phyloP scores from a whole-genome alignment of 2,113 vertebrate genomes.

The Pantherophis guttatus region DNA sequence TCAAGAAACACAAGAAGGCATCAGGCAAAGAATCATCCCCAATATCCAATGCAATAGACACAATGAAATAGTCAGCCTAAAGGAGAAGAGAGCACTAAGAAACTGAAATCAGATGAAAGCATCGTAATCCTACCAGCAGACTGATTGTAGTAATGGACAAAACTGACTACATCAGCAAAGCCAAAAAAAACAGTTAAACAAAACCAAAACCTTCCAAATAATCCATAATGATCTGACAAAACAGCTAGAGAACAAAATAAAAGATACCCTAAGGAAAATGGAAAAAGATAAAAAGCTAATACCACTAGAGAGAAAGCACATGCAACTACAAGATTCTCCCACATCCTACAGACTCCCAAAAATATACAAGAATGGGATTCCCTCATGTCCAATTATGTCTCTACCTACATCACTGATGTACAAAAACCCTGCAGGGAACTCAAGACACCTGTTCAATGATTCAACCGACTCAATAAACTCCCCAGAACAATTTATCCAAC shows the following conservation, averaged over 20 bases:
- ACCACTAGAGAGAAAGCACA: not conserved
- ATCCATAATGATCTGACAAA: not conserved
- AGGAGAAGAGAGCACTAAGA: not conserved
- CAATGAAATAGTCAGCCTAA: not conserved
- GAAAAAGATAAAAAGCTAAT: not conserved
- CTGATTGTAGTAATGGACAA: not conserved
- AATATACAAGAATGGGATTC: no score
- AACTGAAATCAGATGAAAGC: not conserved
- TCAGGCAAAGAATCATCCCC: not conserved
- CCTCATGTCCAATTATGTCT: not conserved
- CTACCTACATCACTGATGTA: not conserved
- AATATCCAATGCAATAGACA: not conserved
- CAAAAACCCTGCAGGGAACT: not conserved
- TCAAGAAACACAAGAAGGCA: not conserved
- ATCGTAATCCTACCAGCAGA: not conserved
- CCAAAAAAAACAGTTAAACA: not conserved
- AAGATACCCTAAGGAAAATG: not conserved
- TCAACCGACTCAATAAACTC: not conserved
- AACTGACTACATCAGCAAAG: no score
- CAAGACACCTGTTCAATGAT: not conserved
- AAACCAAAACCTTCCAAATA: not conserved
- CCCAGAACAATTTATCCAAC: not conserved
- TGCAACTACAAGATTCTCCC: not conserved
- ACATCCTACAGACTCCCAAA: not conserved
- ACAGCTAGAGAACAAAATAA: not conserved